Base-by-base conservation (phyloP, 2,888 invertebrate genomes). In the Linnaemya vulpina region DNA sequence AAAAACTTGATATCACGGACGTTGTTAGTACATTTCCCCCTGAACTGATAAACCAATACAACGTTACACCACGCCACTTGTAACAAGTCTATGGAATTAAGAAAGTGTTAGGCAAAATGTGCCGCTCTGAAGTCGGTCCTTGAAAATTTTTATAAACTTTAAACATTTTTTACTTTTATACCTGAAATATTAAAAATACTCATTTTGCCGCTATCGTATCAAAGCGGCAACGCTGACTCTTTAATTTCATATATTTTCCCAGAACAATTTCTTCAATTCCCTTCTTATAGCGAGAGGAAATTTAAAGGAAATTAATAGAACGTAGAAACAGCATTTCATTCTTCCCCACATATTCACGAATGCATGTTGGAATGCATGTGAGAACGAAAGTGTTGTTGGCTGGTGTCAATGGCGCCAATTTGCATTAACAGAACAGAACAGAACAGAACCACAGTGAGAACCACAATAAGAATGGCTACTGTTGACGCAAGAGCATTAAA, bases 401-500 rank as follows among this genome's bases (percentile, higher is more conserved):
- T 17, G 9, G 43, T 35, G 13, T 30, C 25, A 49, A 17, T 49
- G 9, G n/a, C n/a, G n/a, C n/a, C n/a, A n/a, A n/a, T n/a, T n/a
- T n/a, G n/a, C n/a, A n/a, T n/a, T n/a, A n/a, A n/a, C n/a, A n/a
- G n/a, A n/a, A n/a, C n/a, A n/a, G n/a, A n/a, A n/a, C n/a, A n/a
- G n/a, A n/a, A n/a, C n/a, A n/a, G n/a, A n/a, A n/a, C 68, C 63
- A 68, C 55, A 75, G 38, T 46, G 49, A 43, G 20, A 38, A 20
- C 15, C 17, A 38, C 15, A 30, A 30, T 30, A 30, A 30, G 30
- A 30, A 13, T 53, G 53, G 58, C 51, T 25, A 55, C 86, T 87
- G 88, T 87, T 86, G 86, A 82, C 13, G 35, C 38, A 62, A 63
- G 74, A 22, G 46, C 17, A 30, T 35, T 15, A 46, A 80, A 76